phyloP scores from a whole-genome alignment of 92 coral and sea anemone species.

The Anthopleura xanthogrammica region DNA sequence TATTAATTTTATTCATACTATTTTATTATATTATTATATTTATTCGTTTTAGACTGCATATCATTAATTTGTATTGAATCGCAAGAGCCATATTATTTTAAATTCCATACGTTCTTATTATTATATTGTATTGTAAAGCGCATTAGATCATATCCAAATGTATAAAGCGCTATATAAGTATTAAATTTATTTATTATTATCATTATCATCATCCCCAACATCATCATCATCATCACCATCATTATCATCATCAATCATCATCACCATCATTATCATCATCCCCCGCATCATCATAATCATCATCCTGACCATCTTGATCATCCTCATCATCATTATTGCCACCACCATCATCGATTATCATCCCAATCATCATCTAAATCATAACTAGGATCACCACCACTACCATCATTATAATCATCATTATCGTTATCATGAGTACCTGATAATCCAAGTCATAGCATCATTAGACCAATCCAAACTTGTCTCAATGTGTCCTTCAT shows the following conservation, averaged over 20 bases:
- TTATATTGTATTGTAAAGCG: too few species aligned
- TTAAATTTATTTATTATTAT: too few species aligned
- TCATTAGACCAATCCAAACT: constrained; percentile 89
- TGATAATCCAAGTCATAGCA: constrained; percentile 84
- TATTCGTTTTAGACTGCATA: too few species aligned
- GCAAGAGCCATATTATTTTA: too few species aligned
- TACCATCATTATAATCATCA: too few species aligned
- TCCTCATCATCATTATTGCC: neutral
- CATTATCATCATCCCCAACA: neutral
- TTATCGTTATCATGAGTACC: constrained; percentile 33
- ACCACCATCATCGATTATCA: neutral
- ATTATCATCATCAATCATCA: neutral
- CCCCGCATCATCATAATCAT: neutral
- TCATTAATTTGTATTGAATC: too few species aligned
- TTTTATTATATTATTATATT: too few species aligned
- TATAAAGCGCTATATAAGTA: too few species aligned
- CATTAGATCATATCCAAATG: too few species aligned
- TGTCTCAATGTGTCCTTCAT: constrained; percentile 68
- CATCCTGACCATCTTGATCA: neutral
- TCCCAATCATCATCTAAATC: neutral
- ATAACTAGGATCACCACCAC: too few species aligned
- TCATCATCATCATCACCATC: neutral
- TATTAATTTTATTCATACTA: too few species aligned
- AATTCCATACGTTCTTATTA: too few species aligned
- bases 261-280: neutral